Base-by-base conservation (phyloP, 2,113 vertebrate species). In the Cochlearius cochlearius region DNA sequence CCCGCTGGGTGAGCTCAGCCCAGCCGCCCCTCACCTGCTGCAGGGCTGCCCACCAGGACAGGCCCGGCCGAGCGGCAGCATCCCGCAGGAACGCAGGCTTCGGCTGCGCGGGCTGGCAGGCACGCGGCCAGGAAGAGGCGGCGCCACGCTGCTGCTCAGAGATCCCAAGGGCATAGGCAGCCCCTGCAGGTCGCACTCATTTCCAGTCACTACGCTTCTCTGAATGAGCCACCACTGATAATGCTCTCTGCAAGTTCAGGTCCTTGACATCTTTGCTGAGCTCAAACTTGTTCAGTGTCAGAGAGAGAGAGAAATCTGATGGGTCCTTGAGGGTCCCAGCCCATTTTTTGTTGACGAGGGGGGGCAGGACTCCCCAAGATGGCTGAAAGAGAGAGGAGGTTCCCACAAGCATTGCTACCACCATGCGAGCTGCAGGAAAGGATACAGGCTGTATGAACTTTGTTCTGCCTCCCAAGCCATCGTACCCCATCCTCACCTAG, bases 371-470 rank as follows among this genome's bases (percentile, higher is more conserved):
- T 45, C 17, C n/a, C 11, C 18, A n/a, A 1, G 62, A 68, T 8
- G 12, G 9, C 30, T 4, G 10, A 74, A 88, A 45, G 21, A 66
- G 16, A 77, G 27, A 21, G 21, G 10, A 85, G 14, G 9, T n/a
- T 15, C 26, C 26, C 27, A 41, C 10, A 66, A 66, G 53, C 34
- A 59, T 8, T 34, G 39, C 32, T 30, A 58, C 15, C 45, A 39
- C 60, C 76, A n/a, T 2, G 11, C 0, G 5, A 71, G 15, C 50
- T 27, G 18, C 81, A 81, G n/a, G n/a, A 66, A 98, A 99, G 98
- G 99, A 99, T 99, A 99, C 99, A 81, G 99, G 98, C 83, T 99
- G 98, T 91, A 99, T 98, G 96, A 99, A 99, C 96, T 99, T 99
- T 7, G 98, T 99, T 82, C 99, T 98, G 94, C 99, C 99, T 94